A percentile compares a stretch with the other conserved stretches of the same genome.
Conservation (phyloP, 1,140 invertebrate species). For the Leptestheria dahalacensis region DNA sequence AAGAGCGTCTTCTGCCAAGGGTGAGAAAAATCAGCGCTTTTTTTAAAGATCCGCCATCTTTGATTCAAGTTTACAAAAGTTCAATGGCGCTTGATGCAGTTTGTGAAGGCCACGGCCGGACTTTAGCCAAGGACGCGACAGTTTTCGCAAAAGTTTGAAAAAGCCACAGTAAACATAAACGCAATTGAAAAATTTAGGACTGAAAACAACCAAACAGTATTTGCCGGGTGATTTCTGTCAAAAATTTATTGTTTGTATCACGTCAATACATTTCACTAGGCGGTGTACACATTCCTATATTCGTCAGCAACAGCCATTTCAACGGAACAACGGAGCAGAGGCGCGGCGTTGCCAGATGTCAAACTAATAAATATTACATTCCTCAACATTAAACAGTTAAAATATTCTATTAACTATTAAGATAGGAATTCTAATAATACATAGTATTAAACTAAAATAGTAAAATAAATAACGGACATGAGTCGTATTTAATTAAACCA, state of each 20-base stretch:
- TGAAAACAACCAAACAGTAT: too few relatives aligned
- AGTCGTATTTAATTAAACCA: too few relatives aligned
- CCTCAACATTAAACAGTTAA: background rate
- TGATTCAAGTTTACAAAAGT: background rate
- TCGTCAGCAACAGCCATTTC: background rate
- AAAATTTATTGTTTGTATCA: background rate
- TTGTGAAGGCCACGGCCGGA: background rate
- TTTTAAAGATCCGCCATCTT: background rate
- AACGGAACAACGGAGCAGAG: background rate
- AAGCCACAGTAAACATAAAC: background rate
- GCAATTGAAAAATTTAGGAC: background rate
- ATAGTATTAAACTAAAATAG: too few relatives aligned
- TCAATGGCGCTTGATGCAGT: background rate
- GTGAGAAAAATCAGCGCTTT: too few relatives aligned
- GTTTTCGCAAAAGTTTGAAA: background rate
- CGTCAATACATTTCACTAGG: background rate
- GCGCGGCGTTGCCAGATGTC: background rate
- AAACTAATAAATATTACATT: background rate
- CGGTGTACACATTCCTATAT: background rate
- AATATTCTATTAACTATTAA: background rate
- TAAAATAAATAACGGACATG: too few relatives aligned
- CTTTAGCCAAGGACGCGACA: background rate
- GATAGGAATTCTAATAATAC: too few relatives aligned
- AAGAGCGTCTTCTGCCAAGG: too few relatives aligned
- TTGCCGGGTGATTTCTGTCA: too few relatives aligned